phyloP scores from a whole-genome alignment of 2,888 invertebrate genomes.

The Chrysolina haemoptera region DNA sequence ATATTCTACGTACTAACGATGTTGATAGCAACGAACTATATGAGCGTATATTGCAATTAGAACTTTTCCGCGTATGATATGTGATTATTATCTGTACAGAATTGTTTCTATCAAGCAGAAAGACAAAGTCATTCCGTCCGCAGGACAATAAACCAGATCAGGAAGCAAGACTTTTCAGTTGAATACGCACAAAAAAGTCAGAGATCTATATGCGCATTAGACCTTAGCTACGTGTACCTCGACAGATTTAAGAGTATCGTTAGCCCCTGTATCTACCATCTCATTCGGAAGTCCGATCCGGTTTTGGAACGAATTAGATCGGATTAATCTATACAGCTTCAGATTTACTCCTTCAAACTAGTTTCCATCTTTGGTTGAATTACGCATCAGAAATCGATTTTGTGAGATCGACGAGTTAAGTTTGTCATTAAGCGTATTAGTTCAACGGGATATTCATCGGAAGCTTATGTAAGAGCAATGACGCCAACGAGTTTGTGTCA shows the following conservation, averaged over 20 bases:
- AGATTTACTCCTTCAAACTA: slow-evolving; percentile 57
- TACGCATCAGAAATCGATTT: slow-evolving; percentile 46
- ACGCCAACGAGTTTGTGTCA: too few relatives aligned
- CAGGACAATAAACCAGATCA: slow-evolving; percentile 10
- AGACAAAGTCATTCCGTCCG: background rate
- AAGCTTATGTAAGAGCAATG: too few relatives aligned
- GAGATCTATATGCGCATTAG: slow-evolving; percentile 57
- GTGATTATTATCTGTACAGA: background rate
- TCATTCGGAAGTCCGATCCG: slow-evolving; percentile 65
- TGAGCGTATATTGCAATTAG: too few relatives aligned
- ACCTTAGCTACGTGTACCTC: slow-evolving; percentile 49
- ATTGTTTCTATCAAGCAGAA: background rate
- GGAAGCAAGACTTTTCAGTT: slow-evolving; percentile 20
- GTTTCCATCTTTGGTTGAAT: slow-evolving; percentile 56
- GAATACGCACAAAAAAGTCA: slow-evolving; percentile 30
- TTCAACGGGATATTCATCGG: background rate
- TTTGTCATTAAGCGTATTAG: slow-evolving; percentile 35
- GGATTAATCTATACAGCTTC: slow-evolving; percentile 56
- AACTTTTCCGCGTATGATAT: background rate
- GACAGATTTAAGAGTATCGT: slow-evolving; percentile 66
- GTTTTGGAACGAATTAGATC: slow-evolving; percentile 65
- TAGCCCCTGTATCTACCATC: slow-evolving; percentile 63
- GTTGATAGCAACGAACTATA: too few relatives aligned
- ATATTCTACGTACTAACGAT: too few relatives aligned
- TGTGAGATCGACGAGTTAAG: slow-evolving; percentile 41